These are phyloP conservation scores for Heterotilapia buettikoferi DNA, from an alignment of 2,113 vertebrate genomes.

Conservation along the genomic window DNA sequence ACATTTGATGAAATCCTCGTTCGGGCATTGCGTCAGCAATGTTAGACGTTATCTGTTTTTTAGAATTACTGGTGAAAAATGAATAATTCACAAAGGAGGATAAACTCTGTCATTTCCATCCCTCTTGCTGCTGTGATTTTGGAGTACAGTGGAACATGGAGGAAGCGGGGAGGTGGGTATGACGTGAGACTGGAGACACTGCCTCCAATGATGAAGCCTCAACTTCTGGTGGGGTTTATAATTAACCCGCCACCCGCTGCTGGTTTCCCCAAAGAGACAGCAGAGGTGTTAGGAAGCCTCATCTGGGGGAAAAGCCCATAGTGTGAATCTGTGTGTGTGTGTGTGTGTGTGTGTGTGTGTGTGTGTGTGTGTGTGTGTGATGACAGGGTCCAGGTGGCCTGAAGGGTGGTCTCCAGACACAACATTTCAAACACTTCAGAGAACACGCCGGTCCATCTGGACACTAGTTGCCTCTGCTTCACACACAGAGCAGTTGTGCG, in stretches of 20 bases:
- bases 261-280: neutral
- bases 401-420: neutral
- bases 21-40: conserved; percentile 61
- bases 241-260: neutral
- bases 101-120: conserved; percentile 9
- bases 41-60: conserved; percentile 49
- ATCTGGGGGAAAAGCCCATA: neutral
- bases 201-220: neutral
- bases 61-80: conserved; percentile 40
- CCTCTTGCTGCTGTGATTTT: conserved; percentile 4
- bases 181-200: neutral
- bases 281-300: neutral
- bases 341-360: neutral
- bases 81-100: conserved; percentile 26
- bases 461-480: neutral
- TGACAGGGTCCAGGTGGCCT: neutral
- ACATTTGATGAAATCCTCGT: conserved; percentile 60
- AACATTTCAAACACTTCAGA: neutral
- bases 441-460: neutral
- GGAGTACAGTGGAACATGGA: neutral
- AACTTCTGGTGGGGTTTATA: neutral
- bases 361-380: neutral
- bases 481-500: neutral
- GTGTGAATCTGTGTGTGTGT: neutral
- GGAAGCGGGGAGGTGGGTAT: neutral